Base-by-base conservation (phyloP, 2,888 invertebrate species). In the Sclerodermus sp. region DNA sequence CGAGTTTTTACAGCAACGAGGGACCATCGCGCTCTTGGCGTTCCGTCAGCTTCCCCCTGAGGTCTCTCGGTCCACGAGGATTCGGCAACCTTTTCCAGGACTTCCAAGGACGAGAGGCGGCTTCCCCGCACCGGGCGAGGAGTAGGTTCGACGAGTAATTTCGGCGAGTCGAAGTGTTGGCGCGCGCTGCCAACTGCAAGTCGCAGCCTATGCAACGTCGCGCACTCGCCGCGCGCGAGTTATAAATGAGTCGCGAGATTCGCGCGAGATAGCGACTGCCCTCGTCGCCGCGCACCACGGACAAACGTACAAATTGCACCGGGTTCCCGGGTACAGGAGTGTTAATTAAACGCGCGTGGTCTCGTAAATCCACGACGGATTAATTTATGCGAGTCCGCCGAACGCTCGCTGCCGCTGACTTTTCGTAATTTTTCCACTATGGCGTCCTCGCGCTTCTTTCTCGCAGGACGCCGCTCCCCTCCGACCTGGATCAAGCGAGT, bases 301-400 rank as follows among this genome's bases (percentile, higher is more conserved):
- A 48, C 53, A 47, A 50, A 53, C 45, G 53, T 51, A 49, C 58
- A 57, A 57, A 58, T 58, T 53, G 57, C 49, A 15, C 13, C 34
- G 34, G 10, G 13, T 34, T 12, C 13, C 10, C 34, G 42, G 48
- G 4, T 23, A 57, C 57, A 50, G 4, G 41, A 29, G 41, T 41
- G 41, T 41, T 41, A 41, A 41, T 41, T 23, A 39, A 16, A 12
- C 10, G 15, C 15, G 39, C 15, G n/a, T n/a, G 39, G 14, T 16
- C 39, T 15, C 39, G 15, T 39, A 39, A 39, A 39, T 39, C 17
- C 39, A 39, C 8, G 13, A 17, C 23, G 23, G 23, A 16, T 12
- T 39, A 16, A 39, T 39, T 39, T 39, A 39, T 39, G 44, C 32
- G 14, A 13, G 32, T 18, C 13, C 55, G 32, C 45, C 44, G 47